A percentile compares a stretch with the other conserved stretches of the same genome.
These are phyloP conservation scores for Cisticola juncidis DNA, from an alignment of 2,113 vertebrate genomes.

Conservation along the genomic window DNA sequence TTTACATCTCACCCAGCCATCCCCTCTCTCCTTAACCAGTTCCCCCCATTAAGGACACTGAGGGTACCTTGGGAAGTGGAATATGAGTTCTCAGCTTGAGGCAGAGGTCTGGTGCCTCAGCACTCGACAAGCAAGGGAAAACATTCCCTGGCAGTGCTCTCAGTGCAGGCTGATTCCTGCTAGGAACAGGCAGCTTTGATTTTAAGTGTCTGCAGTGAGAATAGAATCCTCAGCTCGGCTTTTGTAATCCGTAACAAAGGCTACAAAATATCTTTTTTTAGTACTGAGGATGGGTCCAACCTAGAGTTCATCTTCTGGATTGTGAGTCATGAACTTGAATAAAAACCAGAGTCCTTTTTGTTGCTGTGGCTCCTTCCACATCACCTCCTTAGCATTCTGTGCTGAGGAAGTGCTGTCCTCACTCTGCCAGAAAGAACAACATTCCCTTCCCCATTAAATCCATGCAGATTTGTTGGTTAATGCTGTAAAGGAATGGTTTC, in stretches of 20 bases:
- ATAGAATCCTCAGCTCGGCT: not conserved
- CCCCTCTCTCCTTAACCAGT: not conserved
- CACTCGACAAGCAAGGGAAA: not conserved
- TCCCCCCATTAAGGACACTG: not conserved
- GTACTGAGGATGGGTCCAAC: not conserved
- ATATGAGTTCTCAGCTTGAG: not conserved
- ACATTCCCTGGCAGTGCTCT: not conserved
- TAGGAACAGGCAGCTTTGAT: not conserved
- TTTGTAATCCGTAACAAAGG: not conserved
- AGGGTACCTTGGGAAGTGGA: not conserved
- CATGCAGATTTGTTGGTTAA: not conserved
- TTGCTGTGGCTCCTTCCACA: not conserved
- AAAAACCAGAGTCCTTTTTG: not conserved
- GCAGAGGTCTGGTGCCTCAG: not conserved
- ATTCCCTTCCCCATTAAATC: not conserved
- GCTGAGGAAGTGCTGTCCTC: not conserved
- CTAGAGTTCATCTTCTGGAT: not conserved
- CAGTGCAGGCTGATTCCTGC: not conserved
- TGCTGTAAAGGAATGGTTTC: not conserved
- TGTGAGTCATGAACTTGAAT: not conserved
- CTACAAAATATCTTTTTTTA: not conserved
- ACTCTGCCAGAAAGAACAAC: not conserved
- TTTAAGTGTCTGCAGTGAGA: not conserved
- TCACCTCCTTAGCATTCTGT: not conserved
- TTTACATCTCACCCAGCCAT: not conserved